These are phyloP conservation scores for Hyperoplus immaculatus DNA, from an alignment of 2,797 vertebrate genomes.

Conservation along the genomic window DNA sequence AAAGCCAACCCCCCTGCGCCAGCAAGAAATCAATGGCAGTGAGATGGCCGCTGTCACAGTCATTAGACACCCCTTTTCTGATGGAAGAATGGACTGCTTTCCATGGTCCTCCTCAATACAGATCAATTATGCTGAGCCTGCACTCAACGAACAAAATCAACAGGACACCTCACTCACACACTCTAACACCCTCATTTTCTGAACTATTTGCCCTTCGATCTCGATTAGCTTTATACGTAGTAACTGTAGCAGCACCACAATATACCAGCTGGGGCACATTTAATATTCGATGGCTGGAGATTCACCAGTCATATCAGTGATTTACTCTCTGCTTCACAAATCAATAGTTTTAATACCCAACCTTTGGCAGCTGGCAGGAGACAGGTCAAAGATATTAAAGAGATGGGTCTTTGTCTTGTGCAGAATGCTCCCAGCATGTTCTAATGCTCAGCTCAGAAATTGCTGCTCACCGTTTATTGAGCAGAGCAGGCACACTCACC, in stretches of 20 bases:
- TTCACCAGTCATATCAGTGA: slow-evolving; percentile 24
- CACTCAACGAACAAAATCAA: slow-evolving; percentile 31
- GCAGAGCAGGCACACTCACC: slow-evolving; percentile 4
- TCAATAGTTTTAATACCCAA: slow-evolving; percentile 57
- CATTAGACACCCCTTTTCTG: slow-evolving; percentile 62
- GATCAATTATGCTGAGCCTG: slow-evolving; percentile 42
- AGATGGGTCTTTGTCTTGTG: slow-evolving; percentile 41
- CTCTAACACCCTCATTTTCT: slow-evolving; percentile 8
- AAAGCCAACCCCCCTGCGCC: neutral
- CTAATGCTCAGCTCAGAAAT: slow-evolving; percentile 42
- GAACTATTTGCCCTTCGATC: slow-evolving; percentile 14
- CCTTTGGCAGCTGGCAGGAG: slow-evolving; percentile 46
- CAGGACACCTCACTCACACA: slow-evolving; percentile 10
- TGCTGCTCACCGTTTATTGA: slow-evolving; percentile 40
- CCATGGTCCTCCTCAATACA: slow-evolving; percentile 14
- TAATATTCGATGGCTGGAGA: slow-evolving; percentile 18
- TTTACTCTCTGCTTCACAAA: slow-evolving; percentile 56
- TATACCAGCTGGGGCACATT: neutral
- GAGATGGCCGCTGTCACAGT: slow-evolving; percentile 56
- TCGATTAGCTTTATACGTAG: slow-evolving; percentile 4
- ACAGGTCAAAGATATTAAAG: slow-evolving; percentile 56
- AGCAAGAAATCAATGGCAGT: slow-evolving; percentile 65
- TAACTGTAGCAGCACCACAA: neutral
- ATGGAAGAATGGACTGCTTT: slow-evolving; percentile 55
- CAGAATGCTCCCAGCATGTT: slow-evolving; percentile 23